Evolutionary conservation across 2,113 vertebrate species (phyloP), one percentile per base, ranked within the genome.

Genomic region (Sorex araneus): DNA sequence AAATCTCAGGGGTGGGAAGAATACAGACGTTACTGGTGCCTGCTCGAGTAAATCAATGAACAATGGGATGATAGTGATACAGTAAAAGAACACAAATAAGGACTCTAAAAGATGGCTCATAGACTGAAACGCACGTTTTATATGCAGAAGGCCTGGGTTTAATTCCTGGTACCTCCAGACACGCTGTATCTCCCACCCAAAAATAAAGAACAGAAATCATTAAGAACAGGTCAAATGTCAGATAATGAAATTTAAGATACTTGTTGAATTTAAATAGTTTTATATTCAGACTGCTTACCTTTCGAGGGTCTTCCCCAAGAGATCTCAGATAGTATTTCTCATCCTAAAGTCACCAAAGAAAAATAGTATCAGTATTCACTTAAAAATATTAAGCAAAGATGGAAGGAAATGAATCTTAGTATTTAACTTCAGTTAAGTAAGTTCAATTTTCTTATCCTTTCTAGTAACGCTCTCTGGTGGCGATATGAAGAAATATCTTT

Each of bases 241-340:
- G 50, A 18, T 45, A 83, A 3, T 50, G 83, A 79, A 25, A 27
- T 4, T 64, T 28, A 64, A 23, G 23, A 64, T 64, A 3, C 23
- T 23, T 27, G 63, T 64, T 64, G 23, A 64, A 64, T 81, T 90
- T 43, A 63, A 70, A 81, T 3, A 84, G 5, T 64, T 89, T 84
- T 70, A 94, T 30, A 64, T 91, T 76, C 54, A 90, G 50, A 92
- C 85, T 96, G 95, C 97, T 94, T 97, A 99, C 99, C 98, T 99
- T 99, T 70, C 99, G 98, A 23, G 98, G 98, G 36, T 99, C 99
- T 89, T 99, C 99, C 95, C 99, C 99, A 80, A 99, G 98, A 0
- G 99, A 99, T 9, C 99, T 97, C n/a, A 99, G 98, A 71, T 99
- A 99, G 94, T 99, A 99, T 79, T 98, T 99, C 97, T 99, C 99